Conservation (phyloP, 35 echinoderm and acorn worm genomes). For the Eucidaris tribuloides region DNA sequence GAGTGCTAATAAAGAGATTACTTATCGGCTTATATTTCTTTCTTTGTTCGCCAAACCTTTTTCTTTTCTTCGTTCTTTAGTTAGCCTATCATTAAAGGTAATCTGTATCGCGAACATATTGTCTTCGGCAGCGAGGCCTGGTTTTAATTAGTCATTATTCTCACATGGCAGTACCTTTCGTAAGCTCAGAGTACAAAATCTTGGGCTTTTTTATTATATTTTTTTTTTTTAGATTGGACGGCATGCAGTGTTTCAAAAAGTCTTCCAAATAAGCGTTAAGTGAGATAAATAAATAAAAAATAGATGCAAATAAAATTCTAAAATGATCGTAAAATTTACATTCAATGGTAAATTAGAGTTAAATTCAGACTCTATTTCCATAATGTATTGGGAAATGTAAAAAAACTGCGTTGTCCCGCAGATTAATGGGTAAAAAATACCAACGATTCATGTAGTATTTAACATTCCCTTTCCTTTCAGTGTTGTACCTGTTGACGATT, state of each 20-base stretch:
- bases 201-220: too few species aligned
- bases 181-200: too few species aligned
- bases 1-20: neutral
- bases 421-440: neutral
- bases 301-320: neutral
- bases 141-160: too few species aligned
- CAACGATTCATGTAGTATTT: neutral
- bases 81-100: too few species aligned
- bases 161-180: too few species aligned
- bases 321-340: neutral
- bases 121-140: too few species aligned
- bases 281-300: too few species aligned
- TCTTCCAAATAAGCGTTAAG: too few species aligned
- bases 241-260: too few species aligned
- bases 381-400: neutral
- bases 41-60: neutral
- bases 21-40: neutral
- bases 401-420: neutral
- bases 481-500: slow-evolving; percentile 11
- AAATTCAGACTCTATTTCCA: neutral
- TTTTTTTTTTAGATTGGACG: too few species aligned
- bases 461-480: neutral
- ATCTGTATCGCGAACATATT: too few species aligned
- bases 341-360: neutral
- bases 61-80: neutral